Evolutionary conservation across 1,140 invertebrate genomes (phyloP), one percentile per base, ranked within the genome.

Genomic region (Diabrotica virgifera): DNA sequence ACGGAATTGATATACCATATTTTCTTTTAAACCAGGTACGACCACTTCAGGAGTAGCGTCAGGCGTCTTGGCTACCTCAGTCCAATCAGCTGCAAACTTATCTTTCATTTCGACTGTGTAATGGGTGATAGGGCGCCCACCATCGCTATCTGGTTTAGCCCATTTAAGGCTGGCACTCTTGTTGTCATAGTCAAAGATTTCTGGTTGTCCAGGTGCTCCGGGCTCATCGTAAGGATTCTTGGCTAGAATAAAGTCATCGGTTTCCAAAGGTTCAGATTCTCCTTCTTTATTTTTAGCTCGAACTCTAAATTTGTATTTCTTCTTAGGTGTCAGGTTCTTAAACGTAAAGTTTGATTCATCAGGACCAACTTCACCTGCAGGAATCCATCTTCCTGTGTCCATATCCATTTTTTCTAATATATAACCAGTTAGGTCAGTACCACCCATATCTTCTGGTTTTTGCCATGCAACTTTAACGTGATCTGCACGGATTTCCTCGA

Each of bases 221-320:
- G 93, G 93, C 69, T 93, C 92, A 76, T 95, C 93, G 76, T 98
- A 99, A 59, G 97, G 97, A 86, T 99, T 99, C 78, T 94, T 98
- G 36, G 96, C 96, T 37, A 90, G 68, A 70, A 96, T 95, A 5
- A 90, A 82, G 71, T 94, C 93, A 9, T 90, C 89, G 36, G 94
- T 95, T 79, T 96, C 93, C 52, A 98, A 81, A 35, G 97, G 95
- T 72, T 99, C 96, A 0, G 96, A 97, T 82, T 96, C 92, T 2
- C 97, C 97, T 82, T 98, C 97, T 77, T 98, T 98, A 80, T 99
- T 99, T 37, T 97, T 92, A 37, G 97, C 97, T 73, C 95, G 96
- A 0, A 99, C 97, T 53, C 97, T 86, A 84, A 99, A 97, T 81
- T 98, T 97, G 80, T 99, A 99, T 73, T 95, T 96, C 80, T 99